Percentiles rank a stretch among this genome's conserved stretches.
Conservation (phyloP, 37 sponge, comb jelly and placozoan genomes). For the Crambe crambe region DNA sequence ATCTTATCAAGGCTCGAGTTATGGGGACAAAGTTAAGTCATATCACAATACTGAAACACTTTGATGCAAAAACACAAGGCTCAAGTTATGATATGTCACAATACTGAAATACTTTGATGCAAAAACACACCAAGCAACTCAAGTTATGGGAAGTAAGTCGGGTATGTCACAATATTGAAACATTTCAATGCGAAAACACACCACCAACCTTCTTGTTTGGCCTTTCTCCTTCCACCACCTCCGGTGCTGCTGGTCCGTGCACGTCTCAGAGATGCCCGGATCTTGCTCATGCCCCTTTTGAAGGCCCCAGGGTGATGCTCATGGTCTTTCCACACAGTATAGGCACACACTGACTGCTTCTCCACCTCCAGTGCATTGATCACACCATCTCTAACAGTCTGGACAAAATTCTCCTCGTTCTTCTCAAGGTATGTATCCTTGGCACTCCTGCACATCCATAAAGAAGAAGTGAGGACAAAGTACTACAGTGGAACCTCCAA, state of each 20-base stretch:
- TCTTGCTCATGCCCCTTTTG: conserved; percentile 26
- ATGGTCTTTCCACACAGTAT: conserved; percentile 37
- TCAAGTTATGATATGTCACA: no score
- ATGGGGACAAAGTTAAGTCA: no score
- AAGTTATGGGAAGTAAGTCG: no score
- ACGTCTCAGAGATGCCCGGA: conserved; percentile 33
- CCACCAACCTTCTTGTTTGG: conserved; percentile 35
- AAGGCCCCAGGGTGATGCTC: conserved; percentile 14
- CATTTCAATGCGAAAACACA: no score
- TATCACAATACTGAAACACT: no score
- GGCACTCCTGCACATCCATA: conserved; percentile 12
- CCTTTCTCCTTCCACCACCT: neutral
- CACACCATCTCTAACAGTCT: conserved; percentile 37
- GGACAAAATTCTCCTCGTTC: conserved; percentile 37
- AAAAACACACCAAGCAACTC: no score
- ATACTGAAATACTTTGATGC: no score
- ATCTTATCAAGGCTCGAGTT: no score
- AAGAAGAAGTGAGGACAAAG: neutral
- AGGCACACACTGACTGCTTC: conserved; percentile 56
- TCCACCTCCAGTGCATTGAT: conserved; percentile 60
- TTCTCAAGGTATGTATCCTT: conserved; percentile 43
- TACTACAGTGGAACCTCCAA: no score
- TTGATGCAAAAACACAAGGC: no score
- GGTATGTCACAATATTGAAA: no score
- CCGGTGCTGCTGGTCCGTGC: neutral